Evolutionary conservation across 2,888 invertebrate genomes (phyloP).

Genomic region (Phrixothrix hirtus): DNA sequence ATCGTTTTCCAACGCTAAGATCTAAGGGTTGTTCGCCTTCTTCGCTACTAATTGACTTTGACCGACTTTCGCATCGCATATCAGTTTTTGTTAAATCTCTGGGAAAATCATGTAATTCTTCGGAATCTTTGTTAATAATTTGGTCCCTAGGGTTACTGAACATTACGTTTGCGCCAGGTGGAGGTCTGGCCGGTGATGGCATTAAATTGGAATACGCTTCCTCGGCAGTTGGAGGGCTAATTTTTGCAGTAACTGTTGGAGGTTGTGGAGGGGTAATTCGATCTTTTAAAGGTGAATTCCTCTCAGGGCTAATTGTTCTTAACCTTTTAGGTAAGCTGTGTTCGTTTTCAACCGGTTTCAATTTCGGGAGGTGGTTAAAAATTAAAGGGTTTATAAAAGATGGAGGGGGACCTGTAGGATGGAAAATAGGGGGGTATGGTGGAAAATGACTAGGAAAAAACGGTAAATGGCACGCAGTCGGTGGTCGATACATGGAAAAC

Average conservation of each 20-base stretch:
- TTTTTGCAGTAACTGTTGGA: conserved; percentile 57
- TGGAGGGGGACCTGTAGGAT: conserved; percentile 58
- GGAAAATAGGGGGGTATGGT: conserved; percentile 51
- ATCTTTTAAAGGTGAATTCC: conserved; percentile 51
- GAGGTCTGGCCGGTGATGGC: conserved; percentile 69
- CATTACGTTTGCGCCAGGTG: conserved; percentile 44
- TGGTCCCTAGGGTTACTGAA: conserved; percentile 45
- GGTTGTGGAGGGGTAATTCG: conserved; percentile 63
- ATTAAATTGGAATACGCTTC: conserved; percentile 63
- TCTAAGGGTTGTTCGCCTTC: conserved; percentile 74
- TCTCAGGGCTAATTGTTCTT: conserved; percentile 41
- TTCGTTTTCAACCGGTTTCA: conserved; percentile 58
- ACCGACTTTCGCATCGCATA: conserved; percentile 48
- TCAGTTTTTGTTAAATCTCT: conserved; percentile 49
- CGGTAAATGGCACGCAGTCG: conserved; percentile 59
- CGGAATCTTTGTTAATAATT: conserved; percentile 28
- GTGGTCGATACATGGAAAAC: conserved; percentile 73
- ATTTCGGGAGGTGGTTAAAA: conserved; percentile 60
- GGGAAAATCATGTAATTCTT: conserved; percentile 44
- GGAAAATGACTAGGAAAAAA: conserved; percentile 69
- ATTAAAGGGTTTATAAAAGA: conserved; percentile 67
- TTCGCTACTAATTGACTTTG: conserved; percentile 47
- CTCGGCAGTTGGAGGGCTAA: conserved; percentile 69
- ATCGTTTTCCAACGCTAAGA: conserved; percentile 64
- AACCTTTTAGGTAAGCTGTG: conserved; percentile 30